Conservation (phyloP, 2,113 vertebrate species). For the Trachemys scripta region DNA sequence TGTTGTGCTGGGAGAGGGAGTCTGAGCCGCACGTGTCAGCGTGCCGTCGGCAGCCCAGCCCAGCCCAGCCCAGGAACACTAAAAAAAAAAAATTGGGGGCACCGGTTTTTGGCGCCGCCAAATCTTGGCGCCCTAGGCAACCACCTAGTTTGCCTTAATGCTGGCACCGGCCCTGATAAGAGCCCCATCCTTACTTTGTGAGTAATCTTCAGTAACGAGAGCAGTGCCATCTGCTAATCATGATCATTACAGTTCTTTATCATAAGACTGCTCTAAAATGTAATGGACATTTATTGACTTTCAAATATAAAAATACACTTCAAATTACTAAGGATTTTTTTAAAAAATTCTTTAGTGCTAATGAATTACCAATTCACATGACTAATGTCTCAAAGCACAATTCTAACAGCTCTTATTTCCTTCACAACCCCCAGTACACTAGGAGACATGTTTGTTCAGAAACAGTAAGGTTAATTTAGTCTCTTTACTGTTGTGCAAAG, state of each 20-base stretch:
- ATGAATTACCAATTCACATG: slow-evolving; percentile 11
- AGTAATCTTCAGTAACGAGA: slow-evolving; percentile 7
- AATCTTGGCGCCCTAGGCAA: too few species aligned
- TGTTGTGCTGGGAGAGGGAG: too few species aligned
- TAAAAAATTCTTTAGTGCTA: slow-evolving; percentile 29
- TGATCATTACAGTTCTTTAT: not conserved
- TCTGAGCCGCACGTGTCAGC: too few species aligned
- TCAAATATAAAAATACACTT: slow-evolving; percentile 45
- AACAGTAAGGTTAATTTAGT: slow-evolving; percentile 35
- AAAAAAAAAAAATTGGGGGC: too few species aligned
- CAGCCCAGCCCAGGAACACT: too few species aligned
- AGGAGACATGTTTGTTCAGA: not conserved
- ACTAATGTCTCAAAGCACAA: slow-evolving; percentile 9
- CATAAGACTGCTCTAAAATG: not conserved
- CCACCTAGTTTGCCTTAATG: too few species aligned
- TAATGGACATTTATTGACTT: slow-evolving; percentile 18
- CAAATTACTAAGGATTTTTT: not conserved
- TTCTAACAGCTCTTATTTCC: slow-evolving; percentile 31
- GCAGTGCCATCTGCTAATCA: slow-evolving; percentile 9
- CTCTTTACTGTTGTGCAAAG: slow-evolving; percentile 56
- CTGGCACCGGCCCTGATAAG: too few species aligned
- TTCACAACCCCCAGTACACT: rapidly evolving
- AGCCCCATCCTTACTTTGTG: not conserved
- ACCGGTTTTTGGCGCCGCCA: too few species aligned
- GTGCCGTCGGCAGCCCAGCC: too few species aligned